Evolutionary conservation across 2,888 invertebrate genomes (phyloP), one percentile per base, ranked within the genome.

Genomic region (Gonocerus acuteangulatus): DNA sequence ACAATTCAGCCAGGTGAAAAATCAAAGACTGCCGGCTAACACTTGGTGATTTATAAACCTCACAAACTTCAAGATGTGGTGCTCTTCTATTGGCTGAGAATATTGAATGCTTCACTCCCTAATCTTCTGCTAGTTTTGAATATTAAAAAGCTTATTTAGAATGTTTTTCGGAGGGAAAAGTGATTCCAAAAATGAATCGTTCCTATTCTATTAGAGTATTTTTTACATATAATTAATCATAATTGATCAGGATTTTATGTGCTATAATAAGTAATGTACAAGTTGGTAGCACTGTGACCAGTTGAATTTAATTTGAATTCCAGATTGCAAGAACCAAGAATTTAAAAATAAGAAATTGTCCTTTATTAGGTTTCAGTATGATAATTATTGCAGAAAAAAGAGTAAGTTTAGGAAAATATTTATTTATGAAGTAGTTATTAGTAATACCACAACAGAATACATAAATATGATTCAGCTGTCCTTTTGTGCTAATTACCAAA

Each of bases 21-120:
- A n/a, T 27, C 27, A 27, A 4, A 27, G 3, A 9, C 39, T 9
- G n/a, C 39, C 39, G 39, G 39, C 39, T 15, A n/a, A 39, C 4
- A 39, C 39, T 39, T 42, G 16, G 16, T 16, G 54, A 54, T 54
- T 39, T 39, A 54, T 36, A 54, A 54, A 54, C 54, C 39, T 18
- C 54, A 52, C 52, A 19, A 52, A 18, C 42, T 21, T 22, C 39
- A 23, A 42, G 54, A 54, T 54, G 54, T 54, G 54, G 54, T 54
- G 36, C 6, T 15, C 36, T 42, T 42, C 23, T 21, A 54, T 54
- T 54, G 54, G 54, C 42, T 36, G 2, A 54, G 3, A 22, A 42
- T 13, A 21, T 39, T 39, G 39, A 39, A 39, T 15, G 39, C 39
- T n/a, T n/a, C n/a, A 15, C n/a, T 39, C 9, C 39, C 39, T 9